These are phyloP conservation scores for Entomobrya proxima DNA, from an alignment of 2,888 invertebrate species.

Conservation along the genomic window DNA sequence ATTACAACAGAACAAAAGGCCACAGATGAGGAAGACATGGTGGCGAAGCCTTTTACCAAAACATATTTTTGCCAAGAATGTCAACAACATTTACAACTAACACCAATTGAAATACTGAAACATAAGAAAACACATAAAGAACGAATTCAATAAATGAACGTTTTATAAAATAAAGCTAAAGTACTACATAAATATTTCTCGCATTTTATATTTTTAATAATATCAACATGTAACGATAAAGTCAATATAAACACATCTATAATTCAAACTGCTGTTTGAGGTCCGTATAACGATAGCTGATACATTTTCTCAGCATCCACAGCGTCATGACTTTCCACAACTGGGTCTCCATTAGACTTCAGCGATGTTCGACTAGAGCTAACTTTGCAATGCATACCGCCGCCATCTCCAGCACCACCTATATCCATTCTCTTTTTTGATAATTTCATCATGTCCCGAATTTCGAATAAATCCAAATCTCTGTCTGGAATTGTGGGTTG, in stretches of 20 bases:
- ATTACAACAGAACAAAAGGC: constrained; percentile 68
- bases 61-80: constrained; percentile 86
- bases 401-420: constrained; percentile 16
- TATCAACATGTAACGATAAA: too few species aligned
- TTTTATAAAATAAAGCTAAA: not conserved
- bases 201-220: too few species aligned
- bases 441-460: constrained; percentile 72
- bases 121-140: constrained; percentile 83
- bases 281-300: constrained; percentile 33
- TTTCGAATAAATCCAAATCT: constrained; percentile 73
- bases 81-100: constrained; percentile 83
- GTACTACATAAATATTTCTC: not conserved
- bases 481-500: constrained; percentile 64
- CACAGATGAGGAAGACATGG: constrained; percentile 77
- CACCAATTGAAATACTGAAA: constrained; percentile 89
- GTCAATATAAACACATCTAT: not conserved
- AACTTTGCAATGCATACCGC: not conserved
- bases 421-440: constrained; percentile 41
- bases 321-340: constrained; percentile 43
- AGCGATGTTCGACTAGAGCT: constrained; percentile 47
- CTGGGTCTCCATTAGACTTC: constrained; percentile 41
- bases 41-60: constrained; percentile 80
- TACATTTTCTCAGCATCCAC: constrained; percentile 50
- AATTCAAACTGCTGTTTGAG: constrained; percentile 52
- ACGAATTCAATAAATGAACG: not conserved